These are phyloP conservation scores for Synaphobranchus kaupii DNA, from an alignment of 2,797 vertebrate genomes.

Conservation along the genomic window DNA sequence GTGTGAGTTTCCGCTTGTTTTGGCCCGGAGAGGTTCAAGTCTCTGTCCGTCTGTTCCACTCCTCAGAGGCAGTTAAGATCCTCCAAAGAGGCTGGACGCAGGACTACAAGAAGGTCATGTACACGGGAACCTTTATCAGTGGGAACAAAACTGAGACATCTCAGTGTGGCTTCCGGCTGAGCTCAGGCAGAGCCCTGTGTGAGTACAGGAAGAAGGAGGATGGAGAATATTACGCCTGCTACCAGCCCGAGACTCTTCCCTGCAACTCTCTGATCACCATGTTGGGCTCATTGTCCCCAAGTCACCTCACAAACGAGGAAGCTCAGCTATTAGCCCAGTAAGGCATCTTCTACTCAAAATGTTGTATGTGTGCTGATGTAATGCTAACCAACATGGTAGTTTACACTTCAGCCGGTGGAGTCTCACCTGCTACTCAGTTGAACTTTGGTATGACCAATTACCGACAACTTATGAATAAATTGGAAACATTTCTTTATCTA, in stretches of 20 bases:
- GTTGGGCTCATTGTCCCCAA: not conserved
- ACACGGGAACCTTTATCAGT: slow-evolving; percentile 22
- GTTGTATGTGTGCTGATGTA: not conserved
- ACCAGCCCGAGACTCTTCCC: slow-evolving; percentile 30
- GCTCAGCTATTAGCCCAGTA: not conserved
- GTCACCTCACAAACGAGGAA: not conserved
- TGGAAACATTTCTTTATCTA: too few species aligned
- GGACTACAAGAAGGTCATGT: not conserved
- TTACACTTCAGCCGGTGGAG: not conserved
- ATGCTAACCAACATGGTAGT: not conserved
- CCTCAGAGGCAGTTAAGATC: too few species aligned
- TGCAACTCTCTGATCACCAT: slow-evolving; percentile 42
- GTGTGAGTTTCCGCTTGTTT: too few species aligned
- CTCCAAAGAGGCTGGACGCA: too few species aligned
- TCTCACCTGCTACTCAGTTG: not conserved
- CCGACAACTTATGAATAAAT: too few species aligned
- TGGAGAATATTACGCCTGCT: too few species aligned
- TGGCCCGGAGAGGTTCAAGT: too few species aligned
- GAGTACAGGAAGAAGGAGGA: too few species aligned
- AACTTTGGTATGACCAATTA: not conserved
- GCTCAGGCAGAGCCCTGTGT: too few species aligned
- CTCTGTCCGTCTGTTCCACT: too few species aligned
- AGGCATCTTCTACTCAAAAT: not conserved
- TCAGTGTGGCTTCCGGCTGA: not conserved
- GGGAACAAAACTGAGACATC: not conserved